Evolutionary conservation across 2,888 invertebrate genomes (phyloP).

Genomic region (Adelognathus sp.): DNA sequence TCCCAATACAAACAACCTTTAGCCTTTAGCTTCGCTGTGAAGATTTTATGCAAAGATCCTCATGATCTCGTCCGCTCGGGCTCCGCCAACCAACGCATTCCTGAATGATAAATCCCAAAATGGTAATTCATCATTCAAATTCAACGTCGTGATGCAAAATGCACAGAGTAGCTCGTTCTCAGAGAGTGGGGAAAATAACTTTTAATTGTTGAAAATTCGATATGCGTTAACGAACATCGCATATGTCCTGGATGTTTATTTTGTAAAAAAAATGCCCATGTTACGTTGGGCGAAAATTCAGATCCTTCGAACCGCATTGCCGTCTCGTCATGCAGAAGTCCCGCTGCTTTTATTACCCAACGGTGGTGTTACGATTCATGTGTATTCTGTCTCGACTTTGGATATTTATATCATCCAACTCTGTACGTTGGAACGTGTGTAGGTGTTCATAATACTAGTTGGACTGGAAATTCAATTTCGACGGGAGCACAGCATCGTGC

Average conservation of each 20-base stretch:
- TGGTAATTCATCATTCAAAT: too few relatives aligned
- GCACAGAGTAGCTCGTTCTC: too few relatives aligned
- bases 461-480: conserved; percentile 19
- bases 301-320: background rate
- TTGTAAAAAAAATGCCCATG: too few relatives aligned
- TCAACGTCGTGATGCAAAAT: too few relatives aligned
- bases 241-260: background rate
- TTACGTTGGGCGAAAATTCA: background rate
- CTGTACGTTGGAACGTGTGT: background rate
- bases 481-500: background rate
- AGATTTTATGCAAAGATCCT: too few relatives aligned
- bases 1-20: too few relatives aligned
- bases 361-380: conserved; percentile 8
- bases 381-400: conserved; percentile 6
- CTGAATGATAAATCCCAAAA: too few relatives aligned
- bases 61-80: too few relatives aligned
- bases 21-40: too few relatives aligned
- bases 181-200: too few relatives aligned
- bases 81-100: too few relatives aligned
- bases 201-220: too few relatives aligned
- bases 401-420: background rate
- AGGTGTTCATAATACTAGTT: conserved; percentile 3
- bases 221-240: conserved; percentile 7
- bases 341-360: background rate
- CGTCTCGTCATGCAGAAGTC: background rate